These are phyloP conservation scores for Bombus balteatus DNA, from an alignment of 1,140 invertebrate species.

Conservation along the genomic window DNA sequence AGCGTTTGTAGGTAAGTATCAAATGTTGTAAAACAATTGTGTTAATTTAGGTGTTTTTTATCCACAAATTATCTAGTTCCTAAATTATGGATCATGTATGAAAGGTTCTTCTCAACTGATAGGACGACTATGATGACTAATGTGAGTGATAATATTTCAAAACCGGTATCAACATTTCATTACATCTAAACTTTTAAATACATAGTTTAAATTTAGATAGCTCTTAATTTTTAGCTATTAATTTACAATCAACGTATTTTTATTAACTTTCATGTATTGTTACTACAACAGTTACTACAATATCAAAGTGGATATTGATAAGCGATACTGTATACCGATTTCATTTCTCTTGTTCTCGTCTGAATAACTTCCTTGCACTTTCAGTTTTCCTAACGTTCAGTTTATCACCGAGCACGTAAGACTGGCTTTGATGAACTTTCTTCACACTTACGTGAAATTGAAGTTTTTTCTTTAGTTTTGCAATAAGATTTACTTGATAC, in stretches of 20 bases:
- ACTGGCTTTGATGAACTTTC: not conserved
- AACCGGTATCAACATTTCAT: no score
- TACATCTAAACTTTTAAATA: not conserved
- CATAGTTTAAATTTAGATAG: not conserved
- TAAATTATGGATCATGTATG: no score
- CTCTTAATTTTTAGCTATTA: no score
- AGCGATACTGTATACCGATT: not conserved
- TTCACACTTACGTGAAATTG: not conserved
- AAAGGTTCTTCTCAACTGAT: no score
- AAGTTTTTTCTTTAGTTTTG: not conserved
- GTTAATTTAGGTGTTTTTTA: no score
- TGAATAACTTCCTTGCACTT: not conserved
- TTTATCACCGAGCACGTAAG: not conserved
- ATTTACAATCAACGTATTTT: not conserved
- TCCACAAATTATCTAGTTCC: no score
- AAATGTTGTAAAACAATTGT: no score
- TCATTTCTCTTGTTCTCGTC: not conserved
- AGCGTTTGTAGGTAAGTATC: no score
- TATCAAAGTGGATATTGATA: not conserved
- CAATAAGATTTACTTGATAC: not conserved
- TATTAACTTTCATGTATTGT: no score
- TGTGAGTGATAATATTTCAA: no score
- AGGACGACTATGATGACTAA: no score
- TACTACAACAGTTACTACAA: no score
- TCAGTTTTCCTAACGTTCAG: not conserved